Base-by-base conservation (phyloP, 2,888 invertebrate species). In the Melipona bicolor region DNA sequence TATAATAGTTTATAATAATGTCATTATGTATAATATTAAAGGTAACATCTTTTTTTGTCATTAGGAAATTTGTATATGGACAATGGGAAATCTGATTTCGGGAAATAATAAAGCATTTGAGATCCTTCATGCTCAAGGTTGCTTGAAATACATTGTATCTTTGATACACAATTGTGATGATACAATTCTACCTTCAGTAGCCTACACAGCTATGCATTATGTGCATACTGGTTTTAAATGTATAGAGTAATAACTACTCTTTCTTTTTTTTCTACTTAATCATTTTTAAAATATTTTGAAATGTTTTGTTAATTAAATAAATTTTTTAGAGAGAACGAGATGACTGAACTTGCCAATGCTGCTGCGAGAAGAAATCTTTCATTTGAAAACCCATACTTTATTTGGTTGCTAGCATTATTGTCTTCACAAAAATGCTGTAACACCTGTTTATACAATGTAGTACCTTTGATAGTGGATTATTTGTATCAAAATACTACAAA, bases 31-130 rank as follows among this genome's bases (percentile, higher is more conserved):
- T 3, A 67, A 1, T 4, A 32, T 1, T 27, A 17, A 59, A 21
- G 62, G 19, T 32, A 72, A 64, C 50, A 52, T 52, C 2, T 36
- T 64, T 13, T 32, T 79, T 77, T 68, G 65, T 69, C 75, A 78
- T 43, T 72, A 94, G 94, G 94, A 94, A 87, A 87, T 91, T 27
- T 93, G 92, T 77, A 86, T 92, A 24, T 94, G 94, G 93, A 94
- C 94, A 13, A 91, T 95, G 24, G 95, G 94, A 64, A 95, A 95
- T 90, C 90, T 95, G 56, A 87, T 89, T 43, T 84, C 85, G 17
- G 93, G 92, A 72, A 92, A 91, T 69, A 70, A 84, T 21, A 91
- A 91, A 50, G 90, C 93, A 19, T 94, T 93, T 67, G 86, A 89
- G 75, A 87, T 93, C 73, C 82, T 95, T 15, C 90, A 93, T 64